Percentiles rank a stretch among this genome's conserved stretches.
Conservation (phyloP, 2,797 vertebrate genomes). For the Vultur gryphus region DNA sequence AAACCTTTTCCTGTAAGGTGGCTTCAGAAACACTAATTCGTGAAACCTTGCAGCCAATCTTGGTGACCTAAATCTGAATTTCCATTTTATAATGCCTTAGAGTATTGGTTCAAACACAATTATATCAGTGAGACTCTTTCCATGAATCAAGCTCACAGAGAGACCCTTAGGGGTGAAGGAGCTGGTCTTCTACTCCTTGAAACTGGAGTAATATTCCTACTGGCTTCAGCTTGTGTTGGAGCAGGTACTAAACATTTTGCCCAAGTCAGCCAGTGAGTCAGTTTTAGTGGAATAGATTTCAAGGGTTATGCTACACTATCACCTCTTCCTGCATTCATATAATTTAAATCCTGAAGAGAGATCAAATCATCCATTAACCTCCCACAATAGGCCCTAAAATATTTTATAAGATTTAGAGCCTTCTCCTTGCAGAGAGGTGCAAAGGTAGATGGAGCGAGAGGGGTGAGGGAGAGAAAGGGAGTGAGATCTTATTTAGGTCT, state of each 20-base stretch:
- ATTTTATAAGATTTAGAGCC: not conserved
- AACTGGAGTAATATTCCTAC: not conserved
- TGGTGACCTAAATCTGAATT: not conserved
- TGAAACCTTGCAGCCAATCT: not conserved
- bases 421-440: not conserved
- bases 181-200: not conserved
- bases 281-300: not conserved
- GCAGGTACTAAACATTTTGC: not conserved
- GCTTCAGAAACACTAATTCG: not conserved
- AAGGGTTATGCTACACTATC: not conserved
- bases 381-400: not conserved
- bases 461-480: not conserved
- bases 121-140: not conserved
- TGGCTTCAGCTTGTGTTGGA: not conserved
- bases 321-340: not conserved
- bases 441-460: not conserved
- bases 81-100: not conserved
- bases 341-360: not conserved
- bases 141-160: not conserved
- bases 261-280: not conserved
- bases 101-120: not conserved
- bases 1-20: not conserved
- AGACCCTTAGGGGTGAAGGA: not conserved
- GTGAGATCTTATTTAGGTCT: not conserved
- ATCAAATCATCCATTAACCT: constrained; percentile 3